These are phyloP conservation scores for Neoscelio sp. DNA, from an alignment of 2,888 invertebrate species.

Conservation along the genomic window DNA sequence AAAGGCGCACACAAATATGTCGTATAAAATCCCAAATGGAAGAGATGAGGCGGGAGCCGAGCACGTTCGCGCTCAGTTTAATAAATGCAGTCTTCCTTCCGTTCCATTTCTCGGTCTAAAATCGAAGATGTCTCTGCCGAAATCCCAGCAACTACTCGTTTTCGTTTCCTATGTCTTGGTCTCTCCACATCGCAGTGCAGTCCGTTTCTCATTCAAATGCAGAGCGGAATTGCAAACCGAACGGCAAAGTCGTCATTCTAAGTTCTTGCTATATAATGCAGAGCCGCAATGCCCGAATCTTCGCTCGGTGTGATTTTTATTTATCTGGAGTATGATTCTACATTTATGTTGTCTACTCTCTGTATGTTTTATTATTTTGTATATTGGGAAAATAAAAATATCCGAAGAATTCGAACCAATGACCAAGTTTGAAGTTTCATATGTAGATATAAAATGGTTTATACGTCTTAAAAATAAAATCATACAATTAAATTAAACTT, in stretches of 20 bases:
- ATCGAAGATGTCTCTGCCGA: constrained; percentile 67
- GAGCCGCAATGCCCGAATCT: constrained; percentile 40
- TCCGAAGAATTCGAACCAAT: too few relatives aligned
- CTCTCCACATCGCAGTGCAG: constrained; percentile 34
- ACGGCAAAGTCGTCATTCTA: constrained; percentile 67
- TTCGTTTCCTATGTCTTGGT: constrained; percentile 32
- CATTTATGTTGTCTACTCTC: constrained; percentile 61
- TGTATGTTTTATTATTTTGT: too few relatives aligned
- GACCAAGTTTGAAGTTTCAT: too few relatives aligned
- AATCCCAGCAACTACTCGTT: constrained; percentile 51
- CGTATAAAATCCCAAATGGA: constrained; percentile 49
- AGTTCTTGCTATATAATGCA: constrained; percentile 57
- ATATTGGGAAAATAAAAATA: too few relatives aligned
- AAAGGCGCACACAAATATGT: constrained; percentile 48
- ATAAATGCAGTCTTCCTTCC: constrained; percentile 79
- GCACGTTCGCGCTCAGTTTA: constrained; percentile 76
- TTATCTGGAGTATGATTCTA: constrained; percentile 51
- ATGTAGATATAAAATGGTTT: too few relatives aligned
- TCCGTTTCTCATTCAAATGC: constrained; percentile 75
- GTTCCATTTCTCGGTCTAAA: constrained; percentile 77
- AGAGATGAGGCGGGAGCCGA: constrained; percentile 57
- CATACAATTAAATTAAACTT: too few relatives aligned
- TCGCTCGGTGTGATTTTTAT: too few relatives aligned
- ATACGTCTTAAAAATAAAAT: too few relatives aligned
- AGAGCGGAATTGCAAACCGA: constrained; percentile 71